These are phyloP conservation scores for Callipepla californica DNA, from an alignment of 2,113 vertebrate species.

Conservation along the genomic window DNA sequence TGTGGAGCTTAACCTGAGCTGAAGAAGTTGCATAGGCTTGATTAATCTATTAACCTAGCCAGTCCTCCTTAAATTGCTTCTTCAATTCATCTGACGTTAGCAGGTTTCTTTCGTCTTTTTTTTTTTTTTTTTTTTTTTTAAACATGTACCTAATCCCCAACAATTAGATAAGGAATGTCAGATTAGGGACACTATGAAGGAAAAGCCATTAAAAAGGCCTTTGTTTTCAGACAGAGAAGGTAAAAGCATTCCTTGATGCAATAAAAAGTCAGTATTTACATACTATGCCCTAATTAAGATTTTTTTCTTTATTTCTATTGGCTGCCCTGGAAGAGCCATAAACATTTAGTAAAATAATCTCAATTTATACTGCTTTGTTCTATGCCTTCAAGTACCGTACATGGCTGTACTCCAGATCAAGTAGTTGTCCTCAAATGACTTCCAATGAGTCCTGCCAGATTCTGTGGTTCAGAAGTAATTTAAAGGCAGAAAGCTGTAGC, in stretches of 20 bases:
- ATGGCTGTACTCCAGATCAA: conserved; percentile 84
- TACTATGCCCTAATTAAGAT: conserved; percentile 62
- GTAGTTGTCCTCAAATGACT: conserved; percentile 87
- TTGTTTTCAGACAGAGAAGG: conserved; percentile 61
- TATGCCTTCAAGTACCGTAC: conserved; percentile 83
- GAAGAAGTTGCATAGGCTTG: not conserved
- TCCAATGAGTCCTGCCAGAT: conserved; percentile 80
- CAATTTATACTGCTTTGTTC: conserved; percentile 79
- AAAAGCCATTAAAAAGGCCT: conserved; percentile 47
- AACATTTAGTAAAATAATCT: conserved; percentile 81
- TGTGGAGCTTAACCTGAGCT: not conserved
- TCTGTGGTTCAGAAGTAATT: conserved; percentile 85
- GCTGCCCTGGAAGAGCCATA: conserved; percentile 73
- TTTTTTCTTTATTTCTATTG: conserved; percentile 67
- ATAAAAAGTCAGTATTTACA: conserved; percentile 68
- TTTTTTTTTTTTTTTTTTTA: not conserved
- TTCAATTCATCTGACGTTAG: conserved; percentile 19
- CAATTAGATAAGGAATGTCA: conserved; percentile 56
- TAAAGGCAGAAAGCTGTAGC: conserved; percentile 86
- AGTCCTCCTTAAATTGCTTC: conserved; percentile 54
- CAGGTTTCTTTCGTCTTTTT: not conserved
- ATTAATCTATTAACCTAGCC: not conserved
- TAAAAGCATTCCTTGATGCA: conserved; percentile 72
- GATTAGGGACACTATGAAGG: conserved; percentile 38
- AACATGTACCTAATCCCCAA: conserved; percentile 37